phyloP scores from a whole-genome alignment of 1,140 invertebrate genomes.

The Odontomachus brunneus region DNA sequence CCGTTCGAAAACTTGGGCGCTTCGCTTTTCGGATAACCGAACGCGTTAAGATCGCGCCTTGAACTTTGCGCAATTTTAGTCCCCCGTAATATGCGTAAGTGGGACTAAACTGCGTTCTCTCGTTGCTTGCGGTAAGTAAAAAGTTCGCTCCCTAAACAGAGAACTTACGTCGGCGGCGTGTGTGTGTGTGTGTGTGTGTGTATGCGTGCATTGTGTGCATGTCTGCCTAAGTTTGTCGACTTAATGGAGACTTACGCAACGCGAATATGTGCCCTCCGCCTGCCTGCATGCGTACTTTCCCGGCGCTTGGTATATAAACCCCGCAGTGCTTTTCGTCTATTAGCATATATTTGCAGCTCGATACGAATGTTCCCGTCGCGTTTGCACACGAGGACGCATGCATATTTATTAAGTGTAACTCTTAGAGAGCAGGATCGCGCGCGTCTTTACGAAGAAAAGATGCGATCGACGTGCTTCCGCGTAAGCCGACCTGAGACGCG shows the following conservation, averaged over 20 bases:
- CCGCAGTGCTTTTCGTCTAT: conserved; percentile 45
- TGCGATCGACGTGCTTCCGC: neutral
- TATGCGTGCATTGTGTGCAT: no score
- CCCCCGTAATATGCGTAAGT: conserved; percentile 52
- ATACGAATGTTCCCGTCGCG: conserved; percentile 11
- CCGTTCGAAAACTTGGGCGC: conserved; percentile 36
- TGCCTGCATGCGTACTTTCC: conserved; percentile 25
- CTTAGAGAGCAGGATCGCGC: neutral
- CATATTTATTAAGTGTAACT: conserved; percentile 46
- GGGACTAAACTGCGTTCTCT: conserved; percentile 45
- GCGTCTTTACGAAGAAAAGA: neutral
- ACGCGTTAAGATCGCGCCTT: conserved; percentile 40
- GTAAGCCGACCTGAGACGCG: neutral
- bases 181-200: no score
- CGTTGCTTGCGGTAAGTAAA: conserved; percentile 55
- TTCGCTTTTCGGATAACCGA: conserved; percentile 47
- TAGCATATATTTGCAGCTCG: conserved; percentile 47
- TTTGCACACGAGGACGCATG: neutral
- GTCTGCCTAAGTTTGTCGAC: conserved; percentile 50
- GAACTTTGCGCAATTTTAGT: conserved; percentile 47
- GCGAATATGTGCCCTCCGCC: conserved; percentile 1
- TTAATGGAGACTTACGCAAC: conserved; percentile 47
- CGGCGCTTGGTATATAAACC: conserved; percentile 16
- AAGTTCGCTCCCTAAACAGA: conserved; percentile 50
- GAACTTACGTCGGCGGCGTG: neutral